phyloP scores from a whole-genome alignment of 1,140 invertebrate genomes.

The Anoplolepis gracilipes region DNA sequence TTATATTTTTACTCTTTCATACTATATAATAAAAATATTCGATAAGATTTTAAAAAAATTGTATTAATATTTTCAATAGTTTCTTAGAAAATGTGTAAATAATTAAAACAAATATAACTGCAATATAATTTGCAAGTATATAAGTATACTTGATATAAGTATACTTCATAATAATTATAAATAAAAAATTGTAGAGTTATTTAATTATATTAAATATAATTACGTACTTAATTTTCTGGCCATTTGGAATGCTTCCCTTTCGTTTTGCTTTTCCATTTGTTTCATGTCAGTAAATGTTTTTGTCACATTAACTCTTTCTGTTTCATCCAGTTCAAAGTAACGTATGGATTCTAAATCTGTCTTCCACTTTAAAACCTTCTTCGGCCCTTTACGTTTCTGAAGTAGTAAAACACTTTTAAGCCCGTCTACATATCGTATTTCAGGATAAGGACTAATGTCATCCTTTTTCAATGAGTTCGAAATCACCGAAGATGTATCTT shows the following conservation, averaged over 20 bases:
- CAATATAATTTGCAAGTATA: neutral
- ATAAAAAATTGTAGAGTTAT: slow-evolving; percentile 6
- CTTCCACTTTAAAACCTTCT: slow-evolving; percentile 95
- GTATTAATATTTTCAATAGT: too few species aligned
- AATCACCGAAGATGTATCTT: slow-evolving; percentile 67
- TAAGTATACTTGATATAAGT: neutral
- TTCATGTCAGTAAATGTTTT: slow-evolving; percentile 97
- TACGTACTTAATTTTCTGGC: slow-evolving; percentile 90
- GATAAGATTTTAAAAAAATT: too few species aligned
- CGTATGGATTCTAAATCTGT: slow-evolving; percentile 92
- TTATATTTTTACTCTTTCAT: too few species aligned
- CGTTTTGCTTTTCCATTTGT: slow-evolving; percentile 93
- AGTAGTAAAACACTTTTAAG: slow-evolving; percentile 89
- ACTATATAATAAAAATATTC: too few species aligned
- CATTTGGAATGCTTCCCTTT: slow-evolving; percentile 93
- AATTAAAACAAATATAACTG: neutral
- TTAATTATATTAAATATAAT: neutral
- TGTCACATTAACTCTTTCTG: slow-evolving; percentile 97
- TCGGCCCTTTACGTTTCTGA: slow-evolving; percentile 90
- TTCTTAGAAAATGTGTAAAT: neutral
- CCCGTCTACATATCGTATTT: slow-evolving; percentile 81
- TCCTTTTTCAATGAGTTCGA: slow-evolving; percentile 73
- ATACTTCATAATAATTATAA: neutral
- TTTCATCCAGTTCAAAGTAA: slow-evolving; percentile 97
- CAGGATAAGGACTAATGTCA: slow-evolving; percentile 60